Evolutionary conservation across 2,113 vertebrate genomes (phyloP), one percentile per base, ranked within the genome.

Genomic region (Chamaetylas fuelleborni): DNA sequence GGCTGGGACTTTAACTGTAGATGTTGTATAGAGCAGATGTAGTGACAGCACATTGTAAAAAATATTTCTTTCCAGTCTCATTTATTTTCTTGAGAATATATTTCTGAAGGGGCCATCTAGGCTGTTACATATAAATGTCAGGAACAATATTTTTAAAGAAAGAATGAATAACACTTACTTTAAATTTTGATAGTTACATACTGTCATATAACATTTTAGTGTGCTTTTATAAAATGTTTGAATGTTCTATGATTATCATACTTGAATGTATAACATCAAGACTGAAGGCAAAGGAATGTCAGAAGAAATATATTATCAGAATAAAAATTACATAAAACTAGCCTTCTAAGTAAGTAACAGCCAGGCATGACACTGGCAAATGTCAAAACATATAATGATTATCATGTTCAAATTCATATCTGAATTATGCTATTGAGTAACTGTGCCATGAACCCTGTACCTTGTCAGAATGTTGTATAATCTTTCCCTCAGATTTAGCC

Each of bases 321-420:
- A 80, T 72, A 67, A 93, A 82, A 93, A 85, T 51, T 64, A 42
- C 61, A 81, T 61, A 83, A 61, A 95, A 53, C 54, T 83, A 53
- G 24, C 19, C 69, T 77, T 86, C 64, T 48, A 61, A 83, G 36
- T 73, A 88, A 71, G 40, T 88, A 95, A 61, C 29, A 84, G 61
- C 47, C 43, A 60, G 45, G n/a, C 50, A 57, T 50, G 50, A 50
- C 25, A 70, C 50, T 77, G 54, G 50, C 36, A 92, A 88, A 36
- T 92, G 76, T 86, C 80, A 90, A 88, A 90, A 80, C n/a, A 77
- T 57, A 82, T 82, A 43, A 82, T 23, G 20, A 60, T 82, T 76
- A 80, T 77, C 36, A 36, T 77, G 66, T 86, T 53, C 29, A 77
- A 76, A 72, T 92, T 86, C 17, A 25, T 80, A 64, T 64, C 40